phyloP scores from a whole-genome alignment of 2,113 vertebrate genomes.

The Salvator merianae region DNA sequence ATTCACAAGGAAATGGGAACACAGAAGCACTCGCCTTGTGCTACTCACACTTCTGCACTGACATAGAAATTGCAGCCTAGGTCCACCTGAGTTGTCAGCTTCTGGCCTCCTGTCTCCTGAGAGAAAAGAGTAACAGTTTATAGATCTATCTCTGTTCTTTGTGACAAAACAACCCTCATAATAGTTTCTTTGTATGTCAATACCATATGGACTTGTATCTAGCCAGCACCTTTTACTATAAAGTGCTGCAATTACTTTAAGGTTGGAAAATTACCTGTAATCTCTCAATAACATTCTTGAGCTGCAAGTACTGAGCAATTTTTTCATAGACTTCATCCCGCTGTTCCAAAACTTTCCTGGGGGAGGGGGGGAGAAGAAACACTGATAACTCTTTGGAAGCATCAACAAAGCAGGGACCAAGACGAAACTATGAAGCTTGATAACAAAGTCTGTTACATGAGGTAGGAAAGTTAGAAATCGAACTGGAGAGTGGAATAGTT shows the following conservation, averaged over 20 bases:
- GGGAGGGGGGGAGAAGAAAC: too few species aligned
- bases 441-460: background rate
- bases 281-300: constrained; percentile 84
- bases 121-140: background rate
- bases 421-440: background rate
- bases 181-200: too few species aligned
- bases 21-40: background rate
- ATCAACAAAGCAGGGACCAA: background rate
- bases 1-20: background rate
- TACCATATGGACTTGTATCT: background rate
- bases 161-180: background rate
- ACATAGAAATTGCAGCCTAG: constrained; percentile 90
- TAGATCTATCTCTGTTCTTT: background rate
- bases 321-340: constrained; percentile 88
- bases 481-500: background rate
- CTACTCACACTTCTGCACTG: constrained; percentile 86
- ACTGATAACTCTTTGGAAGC: background rate
- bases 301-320: constrained; percentile 85
- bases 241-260: too few species aligned
- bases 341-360: constrained; percentile 85
- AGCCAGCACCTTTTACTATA: background rate
- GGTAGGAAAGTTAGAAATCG: background rate
- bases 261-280: constrained; percentile 77
- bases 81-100: constrained; percentile 85
- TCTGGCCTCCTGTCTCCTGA: constrained; percentile 75